These are phyloP conservation scores for Rousettus madagascariensis DNA, from an alignment of 2,797 vertebrate species.

Conservation along the genomic window DNA sequence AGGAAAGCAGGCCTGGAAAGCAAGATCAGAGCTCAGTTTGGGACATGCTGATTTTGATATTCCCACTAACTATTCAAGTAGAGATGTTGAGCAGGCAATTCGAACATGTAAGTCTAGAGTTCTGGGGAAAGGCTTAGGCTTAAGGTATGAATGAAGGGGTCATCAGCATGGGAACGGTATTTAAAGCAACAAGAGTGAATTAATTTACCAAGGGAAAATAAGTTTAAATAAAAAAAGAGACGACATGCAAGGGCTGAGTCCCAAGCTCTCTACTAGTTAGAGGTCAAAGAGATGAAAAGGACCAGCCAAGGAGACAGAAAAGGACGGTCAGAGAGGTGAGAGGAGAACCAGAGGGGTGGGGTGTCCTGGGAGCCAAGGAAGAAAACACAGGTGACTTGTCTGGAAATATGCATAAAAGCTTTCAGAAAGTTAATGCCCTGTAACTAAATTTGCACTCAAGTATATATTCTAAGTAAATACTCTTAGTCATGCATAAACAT, in stretches of 20 bases:
- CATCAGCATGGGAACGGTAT: not conserved
- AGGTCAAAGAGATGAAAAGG: not conserved
- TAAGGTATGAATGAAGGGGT: not conserved
- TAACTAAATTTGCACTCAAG: not conserved
- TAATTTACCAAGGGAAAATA: not conserved
- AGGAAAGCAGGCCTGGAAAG: not conserved
- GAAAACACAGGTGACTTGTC: not conserved
- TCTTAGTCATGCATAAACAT: not conserved
- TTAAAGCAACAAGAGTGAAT: not conserved
- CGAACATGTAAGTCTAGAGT: not conserved
- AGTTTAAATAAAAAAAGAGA: not conserved
- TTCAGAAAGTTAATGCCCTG: conserved; percentile 18
- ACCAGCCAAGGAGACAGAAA: not conserved
- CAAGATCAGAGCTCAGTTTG: not conserved
- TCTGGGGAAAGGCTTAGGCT: not conserved
- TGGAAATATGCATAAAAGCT: not conserved
- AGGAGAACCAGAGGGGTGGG: not conserved
- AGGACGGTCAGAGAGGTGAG: not conserved
- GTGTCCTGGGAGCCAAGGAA: not conserved
- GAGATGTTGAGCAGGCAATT: not conserved
- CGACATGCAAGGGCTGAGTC: not conserved
- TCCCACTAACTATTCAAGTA: not conserved
- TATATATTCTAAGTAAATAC: not conserved
- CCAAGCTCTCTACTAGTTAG: not conserved
- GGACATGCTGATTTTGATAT: not conserved